These are phyloP conservation scores for Caenorhabditis brenneri DNA, from an alignment of 1,140 invertebrate genomes.

Conservation along the genomic window DNA sequence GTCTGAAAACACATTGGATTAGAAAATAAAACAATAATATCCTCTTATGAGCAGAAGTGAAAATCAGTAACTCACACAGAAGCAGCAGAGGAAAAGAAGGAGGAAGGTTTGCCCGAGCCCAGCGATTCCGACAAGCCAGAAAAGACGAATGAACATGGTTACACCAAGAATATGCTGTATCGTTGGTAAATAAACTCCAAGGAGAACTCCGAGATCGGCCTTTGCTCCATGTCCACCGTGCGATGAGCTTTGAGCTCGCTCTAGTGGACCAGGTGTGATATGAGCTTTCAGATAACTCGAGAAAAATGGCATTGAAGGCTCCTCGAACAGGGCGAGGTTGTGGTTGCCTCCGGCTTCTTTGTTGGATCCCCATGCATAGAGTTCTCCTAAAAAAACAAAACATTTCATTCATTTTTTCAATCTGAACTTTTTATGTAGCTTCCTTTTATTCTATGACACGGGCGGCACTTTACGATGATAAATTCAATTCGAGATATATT, in stretches of 20 bases:
- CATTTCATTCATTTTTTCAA: not conserved
- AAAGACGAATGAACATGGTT: conserved; percentile 96
- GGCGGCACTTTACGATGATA: too few relatives aligned
- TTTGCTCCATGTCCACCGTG: conserved; percentile 16
- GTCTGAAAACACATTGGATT: too few relatives aligned
- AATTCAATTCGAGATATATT: too few relatives aligned
- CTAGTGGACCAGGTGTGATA: conserved; percentile 68
- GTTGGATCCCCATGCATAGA: conserved; percentile 57
- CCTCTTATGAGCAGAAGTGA: too few relatives aligned
- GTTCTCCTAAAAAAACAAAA: conserved; percentile 41
- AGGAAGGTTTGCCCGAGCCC: conserved; percentile 90
- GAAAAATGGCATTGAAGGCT: conserved; percentile 61
- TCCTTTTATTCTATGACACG: too few relatives aligned
- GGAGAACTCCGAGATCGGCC: conserved; percentile 84
- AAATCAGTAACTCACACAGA: conserved; percentile 63
- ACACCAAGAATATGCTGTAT: conserved; percentile 99
- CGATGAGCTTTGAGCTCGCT: conserved; percentile 59
- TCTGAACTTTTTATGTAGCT: not conserved
- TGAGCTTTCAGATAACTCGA: conserved; percentile 63
- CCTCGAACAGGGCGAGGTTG: conserved; percentile 66
- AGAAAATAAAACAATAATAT: too few relatives aligned
- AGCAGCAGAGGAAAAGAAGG: conserved; percentile 91
- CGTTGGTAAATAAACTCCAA: conserved; percentile 96
- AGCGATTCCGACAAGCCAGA: conserved; percentile 97
- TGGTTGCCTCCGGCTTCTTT: conserved; percentile 35